Evolutionary conservation across 2,113 vertebrate species (phyloP).

Genomic region (western clawed frog (Xenopus tropicalis)): DNA sequence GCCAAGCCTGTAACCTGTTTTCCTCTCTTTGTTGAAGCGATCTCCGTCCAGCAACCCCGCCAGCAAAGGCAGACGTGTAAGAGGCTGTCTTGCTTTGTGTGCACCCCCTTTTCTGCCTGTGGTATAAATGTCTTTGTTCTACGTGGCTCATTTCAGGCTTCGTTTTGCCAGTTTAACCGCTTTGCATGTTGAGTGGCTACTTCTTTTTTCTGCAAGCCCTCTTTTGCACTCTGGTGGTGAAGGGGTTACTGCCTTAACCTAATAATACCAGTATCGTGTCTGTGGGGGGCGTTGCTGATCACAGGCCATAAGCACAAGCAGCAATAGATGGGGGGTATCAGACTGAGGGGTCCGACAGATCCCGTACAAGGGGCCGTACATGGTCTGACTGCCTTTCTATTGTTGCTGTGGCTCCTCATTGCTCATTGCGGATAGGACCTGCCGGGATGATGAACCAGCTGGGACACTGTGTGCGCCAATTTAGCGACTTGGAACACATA

Average conservation of each 20-base stretch:
- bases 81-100: constrained; percentile 71
- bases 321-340: no score
- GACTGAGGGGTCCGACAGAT: no score
- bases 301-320: no score
- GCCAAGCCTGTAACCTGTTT: constrained; percentile 64
- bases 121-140: constrained; percentile 59
- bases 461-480: no score
- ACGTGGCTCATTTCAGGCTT: constrained; percentile 50
- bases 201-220: neutral
- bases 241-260: neutral
- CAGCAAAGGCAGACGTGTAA: constrained; percentile 99
- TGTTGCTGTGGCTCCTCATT: no score
- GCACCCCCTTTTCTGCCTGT: constrained; percentile 61
- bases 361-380: no score
- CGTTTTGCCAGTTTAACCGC: constrained; percentile 31
- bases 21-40: constrained; percentile 84
- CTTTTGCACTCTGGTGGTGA: neutral
- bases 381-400: no score
- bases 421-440: no score
- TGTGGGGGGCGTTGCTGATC: no score
- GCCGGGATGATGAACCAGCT: no score
- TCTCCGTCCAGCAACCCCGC: constrained; percentile 90
- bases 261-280: no score
- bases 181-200: constrained; percentile 27
- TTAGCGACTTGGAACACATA: no score